Base-by-base conservation (phyloP, 1,140 invertebrate genomes). In the Megalonaias nervosa region DNA sequence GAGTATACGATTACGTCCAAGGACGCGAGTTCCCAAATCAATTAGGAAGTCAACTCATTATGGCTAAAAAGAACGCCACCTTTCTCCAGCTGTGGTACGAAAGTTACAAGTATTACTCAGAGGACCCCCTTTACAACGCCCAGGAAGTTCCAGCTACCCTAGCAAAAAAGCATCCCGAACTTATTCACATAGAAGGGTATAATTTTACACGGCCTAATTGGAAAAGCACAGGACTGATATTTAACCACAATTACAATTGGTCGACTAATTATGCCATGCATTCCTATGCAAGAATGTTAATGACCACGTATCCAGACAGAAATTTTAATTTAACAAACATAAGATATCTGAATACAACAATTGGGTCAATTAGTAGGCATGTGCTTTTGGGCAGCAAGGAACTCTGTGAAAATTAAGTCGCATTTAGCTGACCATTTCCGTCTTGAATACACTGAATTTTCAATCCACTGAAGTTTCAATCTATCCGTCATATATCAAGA, bases 181-280 rank as follows among this genome's bases (percentile, higher is more conserved):
- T 77, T 9, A 77, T 77, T 61, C 71, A 77, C 58, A 64, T 81
- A 2, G 75, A 81, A 64, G 67, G 67, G 11, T 74, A 71, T n/a
- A 75, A 69, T 48, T 77, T 81, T 67, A 67, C 71, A 13, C 70
- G 65, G 3, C 75, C 72, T 21, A 71, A 71, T 55, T 74, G 26
- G 69, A 19, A 59, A 23, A 55, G 67, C 6, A n/a, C 74, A 12
- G 17, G 61, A 57, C 57, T 71, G 12, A 71, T 81, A 67, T 77
- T 71, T 67, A 38, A 71, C 1, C 31, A 16, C 0, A 81, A 77
- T 77, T 81, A 73, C 59, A 64, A 77, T 48, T 81, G 80, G 75
- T 71, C 57, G 56, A 57, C 66, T 62, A 77, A 77, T 58, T 81
- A 77, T 75, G 75, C 66, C n/a, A 71, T 77, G 72, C 80, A 77